phyloP scores from a whole-genome alignment of 2,888 invertebrate genomes.

The Stomorhina lunata region DNA sequence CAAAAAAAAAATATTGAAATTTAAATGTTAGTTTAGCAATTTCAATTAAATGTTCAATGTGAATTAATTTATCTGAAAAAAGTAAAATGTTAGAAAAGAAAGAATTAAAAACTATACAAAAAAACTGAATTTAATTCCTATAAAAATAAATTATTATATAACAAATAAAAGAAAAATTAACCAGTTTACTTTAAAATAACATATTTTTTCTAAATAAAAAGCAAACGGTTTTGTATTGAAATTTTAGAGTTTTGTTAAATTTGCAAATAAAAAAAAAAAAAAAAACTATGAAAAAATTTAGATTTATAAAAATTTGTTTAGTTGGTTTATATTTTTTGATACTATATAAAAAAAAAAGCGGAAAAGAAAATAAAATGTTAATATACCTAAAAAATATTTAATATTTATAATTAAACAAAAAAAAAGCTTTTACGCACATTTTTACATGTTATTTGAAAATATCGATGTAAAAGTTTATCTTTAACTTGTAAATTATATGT shows the following conservation, averaged over 20 bases:
- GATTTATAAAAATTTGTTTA: not conserved
- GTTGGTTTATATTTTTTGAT: not conserved
- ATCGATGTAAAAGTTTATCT: not conserved
- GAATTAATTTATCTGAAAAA: slow-evolving; percentile 10
- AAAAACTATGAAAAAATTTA: not conserved
- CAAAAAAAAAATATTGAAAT: not conserved
- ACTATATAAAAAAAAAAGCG: not conserved
- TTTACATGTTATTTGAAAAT: slow-evolving; percentile 7
- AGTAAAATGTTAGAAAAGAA: not conserved
- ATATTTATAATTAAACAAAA: not conserved
- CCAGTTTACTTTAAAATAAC: slow-evolving; percentile 48
- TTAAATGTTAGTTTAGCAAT: not conserved
- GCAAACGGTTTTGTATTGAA: not conserved
- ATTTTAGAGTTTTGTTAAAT: not conserved
- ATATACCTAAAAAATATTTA: not conserved
- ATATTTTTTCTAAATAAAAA: not conserved
- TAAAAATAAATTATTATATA: no score
- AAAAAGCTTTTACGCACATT: slow-evolving; percentile 41
- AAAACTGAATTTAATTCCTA: slow-evolving; percentile 15
- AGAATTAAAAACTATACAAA: not conserved
- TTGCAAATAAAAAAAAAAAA: no score
- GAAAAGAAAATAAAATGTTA: not conserved
- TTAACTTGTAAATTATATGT: slow-evolving; percentile 29
- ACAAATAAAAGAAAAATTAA: not conserved
- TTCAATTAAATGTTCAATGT: slow-evolving; percentile 35